Evolutionary conservation across 2,888 invertebrate species (phyloP).

Genomic region (Drosophila cyrtoloma): DNA sequence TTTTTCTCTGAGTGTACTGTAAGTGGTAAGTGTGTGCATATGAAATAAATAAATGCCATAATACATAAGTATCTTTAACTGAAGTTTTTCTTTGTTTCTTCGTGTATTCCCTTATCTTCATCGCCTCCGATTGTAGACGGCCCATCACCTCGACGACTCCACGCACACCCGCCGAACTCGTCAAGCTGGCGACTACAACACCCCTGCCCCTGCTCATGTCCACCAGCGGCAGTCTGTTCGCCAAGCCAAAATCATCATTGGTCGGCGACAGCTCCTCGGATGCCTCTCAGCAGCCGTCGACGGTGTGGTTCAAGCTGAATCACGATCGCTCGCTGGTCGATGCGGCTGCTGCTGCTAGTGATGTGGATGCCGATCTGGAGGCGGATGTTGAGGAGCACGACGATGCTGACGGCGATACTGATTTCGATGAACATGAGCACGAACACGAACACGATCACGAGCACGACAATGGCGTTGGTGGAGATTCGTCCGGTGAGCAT

Average conservation of each 20-base stretch:
- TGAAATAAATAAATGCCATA: background rate
- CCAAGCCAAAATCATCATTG: slow-evolving; percentile 68
- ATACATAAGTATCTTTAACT: background rate
- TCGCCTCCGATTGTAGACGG: slow-evolving; percentile 69
- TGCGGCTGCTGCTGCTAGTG: slow-evolving; percentile 50
- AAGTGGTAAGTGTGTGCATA: background rate
- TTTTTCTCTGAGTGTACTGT: slow-evolving; percentile 7
- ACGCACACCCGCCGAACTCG: slow-evolving; percentile 53
- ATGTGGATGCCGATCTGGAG: slow-evolving; percentile 64
- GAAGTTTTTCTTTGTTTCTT: background rate
- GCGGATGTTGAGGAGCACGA: slow-evolving; percentile 64
- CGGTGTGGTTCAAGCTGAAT: slow-evolving; percentile 80
- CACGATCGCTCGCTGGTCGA: slow-evolving; percentile 76
- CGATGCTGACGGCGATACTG: slow-evolving; percentile 36
- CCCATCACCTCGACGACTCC: slow-evolving; percentile 84
- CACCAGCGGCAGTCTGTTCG: slow-evolving; percentile 66
- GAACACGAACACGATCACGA: slow-evolving; percentile 37
- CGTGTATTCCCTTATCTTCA: background rate
- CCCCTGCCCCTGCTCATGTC: slow-evolving; percentile 81
- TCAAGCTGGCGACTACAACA: slow-evolving; percentile 75
- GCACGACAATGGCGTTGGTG: slow-evolving; percentile 22
- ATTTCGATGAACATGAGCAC: slow-evolving; percentile 44
- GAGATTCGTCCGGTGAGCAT: slow-evolving; percentile 62
- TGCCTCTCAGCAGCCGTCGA: slow-evolving; percentile 80
- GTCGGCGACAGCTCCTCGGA: slow-evolving; percentile 50